These are phyloP conservation scores for Hemistola chrysoprasaria DNA, from an alignment of 2,888 invertebrate genomes.

Conservation along the genomic window DNA sequence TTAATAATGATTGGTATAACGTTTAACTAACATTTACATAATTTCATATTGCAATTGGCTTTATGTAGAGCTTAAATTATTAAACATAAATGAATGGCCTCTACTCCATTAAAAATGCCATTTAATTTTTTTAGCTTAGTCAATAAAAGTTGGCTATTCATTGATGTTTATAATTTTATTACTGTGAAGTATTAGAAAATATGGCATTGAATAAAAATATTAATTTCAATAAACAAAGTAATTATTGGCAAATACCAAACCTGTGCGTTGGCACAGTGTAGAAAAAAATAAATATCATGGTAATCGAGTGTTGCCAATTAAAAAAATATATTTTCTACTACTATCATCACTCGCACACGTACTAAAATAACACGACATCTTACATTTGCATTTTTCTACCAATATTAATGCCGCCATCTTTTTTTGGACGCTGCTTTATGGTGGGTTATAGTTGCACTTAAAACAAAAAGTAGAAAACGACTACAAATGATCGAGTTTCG, in stretches of 20 bases:
- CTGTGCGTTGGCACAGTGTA: too few species aligned
- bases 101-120: too few species aligned
- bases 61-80: conserved; percentile 3
- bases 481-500: conserved; percentile 76
- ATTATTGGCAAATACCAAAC: too few species aligned
- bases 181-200: too few species aligned
- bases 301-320: too few species aligned
- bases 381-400: conserved; percentile 24
- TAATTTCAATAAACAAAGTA: too few species aligned
- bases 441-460: conserved; percentile 79
- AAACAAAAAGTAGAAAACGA: conserved; percentile 83
- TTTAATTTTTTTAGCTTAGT: too few species aligned
- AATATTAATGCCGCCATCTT: conserved; percentile 50
- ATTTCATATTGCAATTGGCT: conserved; percentile 5
- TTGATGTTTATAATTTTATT: too few species aligned
- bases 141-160: too few species aligned
- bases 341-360: neutral
- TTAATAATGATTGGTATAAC: neutral
- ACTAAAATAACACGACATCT: conserved; percentile 13
- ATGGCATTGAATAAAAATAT: too few species aligned
- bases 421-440: conserved; percentile 80
- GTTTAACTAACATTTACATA: neutral
- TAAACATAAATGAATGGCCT: conserved; percentile 1
- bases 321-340: conserved; percentile 3
- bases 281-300: too few species aligned